A percentile compares a stretch with the other conserved stretches of the same genome.
Evolutionary conservation across 2,797 vertebrate genomes (phyloP).

Genomic region (Crax fasciolata): DNA sequence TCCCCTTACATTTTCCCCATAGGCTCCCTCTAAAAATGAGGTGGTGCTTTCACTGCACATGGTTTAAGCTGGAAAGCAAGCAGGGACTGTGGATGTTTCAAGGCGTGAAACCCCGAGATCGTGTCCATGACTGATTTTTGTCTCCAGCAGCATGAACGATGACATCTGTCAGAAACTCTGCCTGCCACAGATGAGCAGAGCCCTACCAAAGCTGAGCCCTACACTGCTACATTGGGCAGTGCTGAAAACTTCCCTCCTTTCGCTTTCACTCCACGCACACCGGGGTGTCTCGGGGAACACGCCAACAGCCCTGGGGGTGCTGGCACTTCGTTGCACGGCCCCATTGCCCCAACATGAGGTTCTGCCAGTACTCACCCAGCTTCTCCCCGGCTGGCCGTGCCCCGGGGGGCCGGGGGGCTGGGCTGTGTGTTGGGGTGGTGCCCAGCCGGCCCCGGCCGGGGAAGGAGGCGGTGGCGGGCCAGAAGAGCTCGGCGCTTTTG

Average conservation of each 20-base stretch:
- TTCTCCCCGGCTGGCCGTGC: slow-evolving; percentile 69
- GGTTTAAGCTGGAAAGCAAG: background rate
- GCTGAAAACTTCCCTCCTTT: background rate
- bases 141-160: background rate
- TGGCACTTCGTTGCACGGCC: background rate
- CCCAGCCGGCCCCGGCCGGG: slow-evolving; percentile 80
- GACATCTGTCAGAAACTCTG: background rate
- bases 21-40: background rate
- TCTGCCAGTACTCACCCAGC: slow-evolving; percentile 68
- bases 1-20: background rate
- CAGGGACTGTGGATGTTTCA: background rate
- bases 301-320: background rate
- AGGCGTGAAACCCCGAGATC: background rate
- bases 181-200: accelerated
- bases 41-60: background rate
- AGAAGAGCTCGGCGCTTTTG: slow-evolving; percentile 83
- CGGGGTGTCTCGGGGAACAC: background rate
- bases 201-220: background rate
- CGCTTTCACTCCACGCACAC: background rate
- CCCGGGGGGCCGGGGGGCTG: slow-evolving; percentile 63
- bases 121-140: background rate
- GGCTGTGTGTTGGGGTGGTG: slow-evolving; percentile 74
- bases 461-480: slow-evolving; percentile 81
- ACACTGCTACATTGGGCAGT: background rate
- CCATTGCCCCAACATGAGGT: accelerated